Conservation (phyloP, 2,888 invertebrate species). For the Notodonta ziczac region DNA sequence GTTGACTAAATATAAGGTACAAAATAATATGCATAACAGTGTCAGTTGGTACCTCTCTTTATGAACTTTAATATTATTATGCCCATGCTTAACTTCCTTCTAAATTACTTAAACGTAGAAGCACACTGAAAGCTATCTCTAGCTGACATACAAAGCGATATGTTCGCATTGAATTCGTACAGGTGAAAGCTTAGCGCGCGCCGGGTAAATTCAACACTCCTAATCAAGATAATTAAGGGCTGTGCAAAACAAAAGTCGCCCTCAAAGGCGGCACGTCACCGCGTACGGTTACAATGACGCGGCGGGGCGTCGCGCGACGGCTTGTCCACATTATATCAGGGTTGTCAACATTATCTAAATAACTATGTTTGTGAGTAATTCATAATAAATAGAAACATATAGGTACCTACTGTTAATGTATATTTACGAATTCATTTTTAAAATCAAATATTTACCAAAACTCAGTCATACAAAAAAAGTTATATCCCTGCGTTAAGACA, state of each 20-base stretch:
- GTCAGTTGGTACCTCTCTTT: too few relatives aligned
- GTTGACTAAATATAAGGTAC: too few relatives aligned
- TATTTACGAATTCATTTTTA: too few relatives aligned
- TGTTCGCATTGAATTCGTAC: conserved; percentile 14
- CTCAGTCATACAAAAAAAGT: too few relatives aligned
- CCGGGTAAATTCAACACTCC: conserved; percentile 46
- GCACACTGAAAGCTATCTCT: conserved; percentile 4
- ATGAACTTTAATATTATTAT: too few relatives aligned
- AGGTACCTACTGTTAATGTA: too few relatives aligned
- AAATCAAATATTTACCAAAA: too few relatives aligned
- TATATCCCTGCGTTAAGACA: too few relatives aligned
- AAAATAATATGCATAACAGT: too few relatives aligned
- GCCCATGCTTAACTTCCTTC: neutral
- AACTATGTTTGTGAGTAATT: too few relatives aligned
- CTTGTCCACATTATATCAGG: conserved; percentile 59
- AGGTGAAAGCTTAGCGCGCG: conserved; percentile 23
- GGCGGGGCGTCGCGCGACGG: conserved; percentile 56
- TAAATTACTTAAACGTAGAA: conserved; percentile 11
- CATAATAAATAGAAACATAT: too few relatives aligned
- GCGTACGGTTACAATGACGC: conserved; percentile 58
- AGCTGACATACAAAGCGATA: neutral
- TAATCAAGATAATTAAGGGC: conserved; percentile 77
- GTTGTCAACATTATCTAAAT: conserved; percentile 36
- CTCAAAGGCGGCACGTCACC: conserved; percentile 64
- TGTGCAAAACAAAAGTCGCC: conserved; percentile 65